Evolutionary conservation across 2,888 invertebrate species (phyloP), one percentile per base, ranked within the genome.

Genomic region (Exocentrus adspersus): DNA sequence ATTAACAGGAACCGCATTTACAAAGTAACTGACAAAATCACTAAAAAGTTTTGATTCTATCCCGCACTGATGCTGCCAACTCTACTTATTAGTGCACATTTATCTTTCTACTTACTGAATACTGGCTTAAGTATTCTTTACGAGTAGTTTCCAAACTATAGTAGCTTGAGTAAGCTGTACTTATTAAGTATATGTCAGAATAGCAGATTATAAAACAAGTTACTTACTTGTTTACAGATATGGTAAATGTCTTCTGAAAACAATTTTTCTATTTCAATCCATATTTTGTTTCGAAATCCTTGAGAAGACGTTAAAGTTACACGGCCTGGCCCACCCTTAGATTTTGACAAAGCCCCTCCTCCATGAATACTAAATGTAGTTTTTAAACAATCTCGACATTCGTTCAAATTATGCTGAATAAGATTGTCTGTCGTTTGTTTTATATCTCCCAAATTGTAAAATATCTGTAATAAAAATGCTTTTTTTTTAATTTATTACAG

Each of bases 191-290:
- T n/a, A n/a, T n/a, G n/a, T n/a, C n/a, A n/a, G n/a, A n/a, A n/a
- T n/a, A n/a, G n/a, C n/a, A n/a, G n/a, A n/a, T n/a, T n/a, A n/a
- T n/a, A n/a, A n/a, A n/a, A n/a, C 24, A 24, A 24, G 3, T 24
- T 28, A 54, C 64, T 60, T 64, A 89, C 88, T 83, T 92, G 92
- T 67, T 88, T 86, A 78, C 92, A 92, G 70, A 88, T 87, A 61
- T 87, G 87, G 72, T 87, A 90, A 41, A 93, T 86, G 62, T 90
- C 89, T 62, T 89, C 88, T 77, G 92, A 92, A 78, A 95, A 92
- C 6, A 94, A 83, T 81, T 91, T 92, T 78, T 97, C 95, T 76
- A 97, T 87, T 73, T 94, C 94, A 65, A 91, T 90, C 96, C 97
- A 97, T 3, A 97, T 86, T 76, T 92, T 86, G 41, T 85, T 87